Conservation (phyloP, 1,140 invertebrate genomes). For the Papilio xuthus region DNA sequence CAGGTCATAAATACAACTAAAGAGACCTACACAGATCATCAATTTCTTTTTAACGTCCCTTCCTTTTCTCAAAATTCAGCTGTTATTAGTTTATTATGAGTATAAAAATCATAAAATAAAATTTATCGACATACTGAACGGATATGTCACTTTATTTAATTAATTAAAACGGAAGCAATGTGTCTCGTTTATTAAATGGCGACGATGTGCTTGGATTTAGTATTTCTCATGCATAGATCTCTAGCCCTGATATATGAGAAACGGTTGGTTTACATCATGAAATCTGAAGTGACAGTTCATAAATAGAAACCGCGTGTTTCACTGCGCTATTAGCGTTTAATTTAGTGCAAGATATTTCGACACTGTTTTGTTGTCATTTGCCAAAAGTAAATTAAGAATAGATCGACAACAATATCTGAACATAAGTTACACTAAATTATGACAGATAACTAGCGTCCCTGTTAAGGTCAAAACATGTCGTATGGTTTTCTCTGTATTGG, state of each 20-base stretch:
- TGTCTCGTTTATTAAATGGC: slow-evolving; percentile 12
- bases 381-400: not conserved
- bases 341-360: slow-evolving; percentile 17
- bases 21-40: too few relatives aligned
- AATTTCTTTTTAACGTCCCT: not conserved
- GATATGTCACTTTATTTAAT: slow-evolving; percentile 13
- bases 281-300: slow-evolving; percentile 33
- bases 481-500: too few relatives aligned
- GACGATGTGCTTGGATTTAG: slow-evolving; percentile 21
- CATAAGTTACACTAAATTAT: too few relatives aligned
- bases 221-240: not conserved
- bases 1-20: too few relatives aligned
- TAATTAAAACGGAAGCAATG: slow-evolving; percentile 28
- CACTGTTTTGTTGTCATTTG: not conserved
- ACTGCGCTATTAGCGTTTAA: slow-evolving; percentile 33
- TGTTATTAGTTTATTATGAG: not conserved
- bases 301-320: slow-evolving; percentile 33
- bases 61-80: not conserved
- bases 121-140: not conserved
- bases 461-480: too few relatives aligned
- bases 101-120: slow-evolving; percentile 15
- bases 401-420: too few relatives aligned
- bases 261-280: slow-evolving; percentile 30
- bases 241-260: slow-evolving; percentile 31
- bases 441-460: too few relatives aligned